Conservation (phyloP, 2,113 vertebrate genomes). For the Megatriorchis doriae region DNA sequence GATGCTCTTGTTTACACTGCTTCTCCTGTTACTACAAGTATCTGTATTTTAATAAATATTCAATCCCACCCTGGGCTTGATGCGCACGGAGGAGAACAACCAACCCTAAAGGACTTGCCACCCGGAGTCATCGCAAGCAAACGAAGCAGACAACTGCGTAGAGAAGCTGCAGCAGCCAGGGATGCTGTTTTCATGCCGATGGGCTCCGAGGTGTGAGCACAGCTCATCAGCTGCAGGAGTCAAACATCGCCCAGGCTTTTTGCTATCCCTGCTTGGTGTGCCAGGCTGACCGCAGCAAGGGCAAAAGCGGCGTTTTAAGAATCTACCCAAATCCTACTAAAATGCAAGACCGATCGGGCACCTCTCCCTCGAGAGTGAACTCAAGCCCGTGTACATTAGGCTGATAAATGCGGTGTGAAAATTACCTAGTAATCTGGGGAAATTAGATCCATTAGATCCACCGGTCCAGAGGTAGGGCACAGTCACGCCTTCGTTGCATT, state of each 20-base stretch:
- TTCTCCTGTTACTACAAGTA: background rate
- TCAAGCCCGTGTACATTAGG: fast-evolving
- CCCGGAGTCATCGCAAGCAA: background rate
- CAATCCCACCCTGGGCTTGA: background rate
- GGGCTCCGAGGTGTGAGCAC: background rate
- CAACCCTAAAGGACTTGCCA: background rate
- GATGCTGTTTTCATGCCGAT: background rate
- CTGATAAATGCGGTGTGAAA: background rate
- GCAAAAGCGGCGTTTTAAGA: background rate
- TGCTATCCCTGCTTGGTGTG: background rate
- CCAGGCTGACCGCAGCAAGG: background rate
- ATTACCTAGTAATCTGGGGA: background rate
- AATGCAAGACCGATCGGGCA: background rate
- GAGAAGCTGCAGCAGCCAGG: background rate
- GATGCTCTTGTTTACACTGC: background rate
- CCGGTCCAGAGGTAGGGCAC: background rate
- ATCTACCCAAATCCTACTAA: background rate
- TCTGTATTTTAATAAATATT: background rate
- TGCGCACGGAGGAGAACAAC: background rate
- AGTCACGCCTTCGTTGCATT: background rate
- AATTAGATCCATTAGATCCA: background rate
- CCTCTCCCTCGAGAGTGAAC: background rate
- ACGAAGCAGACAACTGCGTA: fast-evolving
- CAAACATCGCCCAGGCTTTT: background rate
- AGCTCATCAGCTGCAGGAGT: background rate